Conservation (phyloP, 2,888 invertebrate genomes). For the Netelia inedita region DNA sequence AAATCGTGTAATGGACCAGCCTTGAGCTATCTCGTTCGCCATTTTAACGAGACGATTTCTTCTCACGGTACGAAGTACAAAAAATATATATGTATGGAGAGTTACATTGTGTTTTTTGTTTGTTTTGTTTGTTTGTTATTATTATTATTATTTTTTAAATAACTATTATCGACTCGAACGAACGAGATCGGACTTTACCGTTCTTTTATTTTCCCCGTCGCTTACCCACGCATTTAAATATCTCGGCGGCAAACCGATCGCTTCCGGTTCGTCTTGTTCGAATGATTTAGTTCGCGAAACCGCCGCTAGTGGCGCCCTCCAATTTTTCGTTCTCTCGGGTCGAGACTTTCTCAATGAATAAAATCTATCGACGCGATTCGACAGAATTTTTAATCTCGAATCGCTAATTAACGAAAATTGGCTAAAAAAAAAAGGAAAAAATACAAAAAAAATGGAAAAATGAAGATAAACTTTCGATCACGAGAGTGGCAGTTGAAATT, state of each 20-base stretch:
- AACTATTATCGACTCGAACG: constrained; percentile 17
- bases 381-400: too few species aligned
- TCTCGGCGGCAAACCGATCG: not conserved
- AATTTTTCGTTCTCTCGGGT: too few species aligned
- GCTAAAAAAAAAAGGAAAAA: too few species aligned
- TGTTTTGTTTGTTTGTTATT: not conserved
- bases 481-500: not conserved
- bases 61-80: constrained; percentile 51
- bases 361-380: too few species aligned
- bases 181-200: constrained; percentile 5
- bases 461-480: too few species aligned
- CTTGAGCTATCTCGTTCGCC: not conserved
- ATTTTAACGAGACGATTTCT: not conserved
- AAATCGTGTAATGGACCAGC: constrained; percentile 11
- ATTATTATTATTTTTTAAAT: constrained; percentile 4
- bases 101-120: constrained; percentile 28
- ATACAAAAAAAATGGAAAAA: too few species aligned
- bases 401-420: too few species aligned
- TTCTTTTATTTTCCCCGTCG: constrained; percentile 18
- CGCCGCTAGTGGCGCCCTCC: too few species aligned
- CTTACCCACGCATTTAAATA: constrained; percentile 28
- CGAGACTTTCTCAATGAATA: too few species aligned
- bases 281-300: too few species aligned
- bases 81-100: constrained; percentile 62
- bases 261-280: too few species aligned